These are phyloP conservation scores for Dicyrtomina minuta DNA, from an alignment of 2,888 invertebrate genomes.

Conservation along the genomic window DNA sequence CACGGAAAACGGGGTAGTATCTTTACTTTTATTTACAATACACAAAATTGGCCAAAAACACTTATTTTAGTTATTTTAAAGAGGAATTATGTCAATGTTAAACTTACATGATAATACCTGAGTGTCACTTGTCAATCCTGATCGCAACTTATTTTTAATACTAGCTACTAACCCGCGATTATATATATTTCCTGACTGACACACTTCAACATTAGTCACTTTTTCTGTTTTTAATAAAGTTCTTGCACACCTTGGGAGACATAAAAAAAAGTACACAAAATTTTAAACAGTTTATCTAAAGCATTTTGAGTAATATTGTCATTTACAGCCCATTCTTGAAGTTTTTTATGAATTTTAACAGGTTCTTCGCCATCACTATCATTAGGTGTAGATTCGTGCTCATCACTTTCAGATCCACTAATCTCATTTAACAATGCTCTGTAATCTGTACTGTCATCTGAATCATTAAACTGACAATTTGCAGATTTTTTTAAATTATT, in stretches of 20 bases:
- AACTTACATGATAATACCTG: slow-evolving; percentile 1
- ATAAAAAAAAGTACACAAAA: neutral
- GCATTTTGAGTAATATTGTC: neutral
- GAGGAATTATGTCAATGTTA: slow-evolving; percentile 29
- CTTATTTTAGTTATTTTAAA: slow-evolving; percentile 15
- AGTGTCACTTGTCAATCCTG: neutral
- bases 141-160: neutral
- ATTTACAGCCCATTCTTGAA: too few relatives aligned
- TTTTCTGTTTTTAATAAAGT: slow-evolving; percentile 30
- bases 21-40: neutral
- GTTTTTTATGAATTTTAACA: too few relatives aligned
- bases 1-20: slow-evolving; percentile 11
- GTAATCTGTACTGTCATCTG: too few relatives aligned
- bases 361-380: too few relatives aligned
- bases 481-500: too few relatives aligned
- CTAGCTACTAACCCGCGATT: slow-evolving; percentile 26
- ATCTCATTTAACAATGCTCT: too few relatives aligned
- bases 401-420: too few relatives aligned
- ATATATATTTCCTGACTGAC: neutral
- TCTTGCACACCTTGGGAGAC: neutral
- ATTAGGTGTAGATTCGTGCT: too few relatives aligned
- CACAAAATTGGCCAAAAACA: slow-evolving; percentile 36
- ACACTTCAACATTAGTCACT: neutral
- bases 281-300: neutral
- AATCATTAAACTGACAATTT: too few relatives aligned